phyloP scores from a whole-genome alignment of 2,113 vertebrate genomes.

The Regulus satrapa region DNA sequence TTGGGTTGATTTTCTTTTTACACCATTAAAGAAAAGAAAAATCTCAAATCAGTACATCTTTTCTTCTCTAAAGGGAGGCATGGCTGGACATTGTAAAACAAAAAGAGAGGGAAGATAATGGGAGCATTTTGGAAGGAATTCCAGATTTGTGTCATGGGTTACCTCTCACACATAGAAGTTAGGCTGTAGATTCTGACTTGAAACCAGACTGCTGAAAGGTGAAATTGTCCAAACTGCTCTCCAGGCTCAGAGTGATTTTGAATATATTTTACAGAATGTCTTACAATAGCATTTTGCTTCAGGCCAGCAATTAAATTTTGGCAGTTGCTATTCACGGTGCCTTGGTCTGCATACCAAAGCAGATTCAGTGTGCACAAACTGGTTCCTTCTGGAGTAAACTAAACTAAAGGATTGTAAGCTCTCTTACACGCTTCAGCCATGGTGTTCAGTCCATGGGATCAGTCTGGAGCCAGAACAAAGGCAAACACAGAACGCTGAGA shows the following conservation, averaged over 20 bases:
- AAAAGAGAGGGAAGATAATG: neutral
- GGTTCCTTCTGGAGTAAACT: neutral
- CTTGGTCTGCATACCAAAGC: neutral
- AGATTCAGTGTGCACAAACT: neutral
- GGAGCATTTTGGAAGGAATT: neutral
- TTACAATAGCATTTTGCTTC: neutral
- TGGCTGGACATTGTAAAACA: neutral
- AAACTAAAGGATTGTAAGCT: neutral
- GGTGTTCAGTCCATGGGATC: neutral
- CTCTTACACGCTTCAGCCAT: neutral
- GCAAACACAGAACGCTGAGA: neutral
- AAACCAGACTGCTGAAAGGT: neutral
- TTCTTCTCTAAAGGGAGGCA: neutral
- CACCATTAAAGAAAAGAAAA: neutral
- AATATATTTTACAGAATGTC: neutral
- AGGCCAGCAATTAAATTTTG: neutral
- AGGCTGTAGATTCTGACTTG: neutral
- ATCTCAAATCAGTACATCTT: neutral
- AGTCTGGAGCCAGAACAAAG: neutral
- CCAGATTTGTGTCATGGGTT: neutral
- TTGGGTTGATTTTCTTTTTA: no score
- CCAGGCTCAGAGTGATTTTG: neutral
- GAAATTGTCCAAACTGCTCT: neutral
- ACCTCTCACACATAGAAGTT: neutral
- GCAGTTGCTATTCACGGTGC: fast-evolving